phyloP scores from a whole-genome alignment of 2,797 vertebrate genomes.

The Chloroceryle inda region DNA sequence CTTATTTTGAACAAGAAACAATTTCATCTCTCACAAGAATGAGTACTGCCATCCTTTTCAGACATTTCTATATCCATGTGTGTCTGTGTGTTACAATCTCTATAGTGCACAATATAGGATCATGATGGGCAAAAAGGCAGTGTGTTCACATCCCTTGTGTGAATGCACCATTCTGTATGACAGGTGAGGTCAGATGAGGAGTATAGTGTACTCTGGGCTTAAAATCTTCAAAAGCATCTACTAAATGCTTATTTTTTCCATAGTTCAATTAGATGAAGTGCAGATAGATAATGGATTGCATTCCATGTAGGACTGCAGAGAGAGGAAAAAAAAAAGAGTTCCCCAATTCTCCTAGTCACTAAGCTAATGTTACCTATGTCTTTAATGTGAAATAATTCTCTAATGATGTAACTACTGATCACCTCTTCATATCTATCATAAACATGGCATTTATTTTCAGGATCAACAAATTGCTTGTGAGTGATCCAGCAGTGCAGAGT shows the following conservation, averaged over 20 bases:
- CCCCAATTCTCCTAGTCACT: not conserved
- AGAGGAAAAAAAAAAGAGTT: accelerated
- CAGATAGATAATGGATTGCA: not conserved
- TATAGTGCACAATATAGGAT: not conserved
- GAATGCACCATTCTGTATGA: not conserved
- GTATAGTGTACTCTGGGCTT: not conserved
- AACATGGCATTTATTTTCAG: not conserved
- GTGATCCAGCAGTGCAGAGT: not conserved
- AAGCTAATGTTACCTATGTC: not conserved
- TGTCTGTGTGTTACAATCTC: not conserved
- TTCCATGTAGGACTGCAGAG: not conserved
- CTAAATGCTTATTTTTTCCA: not conserved
- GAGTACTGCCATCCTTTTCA: not conserved
- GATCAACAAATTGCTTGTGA: not conserved
- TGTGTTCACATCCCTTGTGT: not conserved
- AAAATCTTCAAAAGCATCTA: not conserved
- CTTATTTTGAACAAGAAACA: not conserved
- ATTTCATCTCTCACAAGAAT: not conserved
- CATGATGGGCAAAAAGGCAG: not conserved
- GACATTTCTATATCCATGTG: not conserved
- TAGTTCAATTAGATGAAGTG: not conserved
- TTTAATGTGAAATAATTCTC: not conserved
- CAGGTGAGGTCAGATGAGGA: not conserved
- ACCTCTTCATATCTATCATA: not conserved
- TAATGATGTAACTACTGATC: not conserved